Conservation (phyloP, 2,888 invertebrate genomes). For the Augiades crinisus region DNA sequence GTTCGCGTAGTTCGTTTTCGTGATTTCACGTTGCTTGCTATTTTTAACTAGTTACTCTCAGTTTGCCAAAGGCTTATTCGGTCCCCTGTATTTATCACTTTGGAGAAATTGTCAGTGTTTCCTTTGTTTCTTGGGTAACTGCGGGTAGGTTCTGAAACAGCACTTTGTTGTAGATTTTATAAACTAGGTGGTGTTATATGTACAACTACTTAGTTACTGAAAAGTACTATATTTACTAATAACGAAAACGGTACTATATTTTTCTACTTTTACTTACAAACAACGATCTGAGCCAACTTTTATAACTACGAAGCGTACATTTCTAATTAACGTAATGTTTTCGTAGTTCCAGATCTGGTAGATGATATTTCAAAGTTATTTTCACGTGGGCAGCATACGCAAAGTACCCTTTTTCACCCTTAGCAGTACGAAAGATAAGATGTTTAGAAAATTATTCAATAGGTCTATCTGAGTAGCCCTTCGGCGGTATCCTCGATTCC, state of each 20-base stretch:
- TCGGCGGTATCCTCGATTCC: neutral
- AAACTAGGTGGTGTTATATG: no score
- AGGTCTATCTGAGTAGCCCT: neutral
- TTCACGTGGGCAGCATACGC: constrained; percentile 1
- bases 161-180: no score
- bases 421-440: constrained; percentile 9
- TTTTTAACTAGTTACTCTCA: constrained; percentile 1
- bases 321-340: constrained; percentile 3
- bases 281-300: no score
- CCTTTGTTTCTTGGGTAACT: neutral
- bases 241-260: no score
- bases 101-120: neutral
- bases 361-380: neutral
- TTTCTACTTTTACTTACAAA: no score
- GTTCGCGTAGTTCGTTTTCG: neutral
- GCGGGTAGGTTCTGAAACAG: neutral
- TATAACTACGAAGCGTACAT: neutral
- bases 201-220: no score
- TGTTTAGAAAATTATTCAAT: constrained; percentile 24
- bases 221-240: no score
- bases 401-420: constrained; percentile 13
- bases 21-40: constrained; percentile 1
- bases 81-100: constrained; percentile 6
- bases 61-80: constrained; percentile 5
- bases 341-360: neutral